A percentile compares a stretch with the other conserved stretches of the same genome.
These are phyloP conservation scores for Phenacoccus solenopsis DNA, from an alignment of 1,140 invertebrate species.

Conservation along the genomic window DNA sequence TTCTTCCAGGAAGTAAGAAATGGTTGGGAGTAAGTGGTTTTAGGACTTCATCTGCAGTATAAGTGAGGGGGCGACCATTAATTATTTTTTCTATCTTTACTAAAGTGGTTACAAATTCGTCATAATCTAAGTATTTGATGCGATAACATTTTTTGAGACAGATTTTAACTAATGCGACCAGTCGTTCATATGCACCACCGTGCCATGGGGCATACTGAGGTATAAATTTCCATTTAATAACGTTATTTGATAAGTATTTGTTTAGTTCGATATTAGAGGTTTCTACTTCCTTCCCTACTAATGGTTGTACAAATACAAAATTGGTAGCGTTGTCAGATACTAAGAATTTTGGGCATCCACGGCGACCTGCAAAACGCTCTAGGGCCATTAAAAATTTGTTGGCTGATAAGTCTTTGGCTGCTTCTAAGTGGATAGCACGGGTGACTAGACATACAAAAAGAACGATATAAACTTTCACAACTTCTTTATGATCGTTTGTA, in stretches of 20 bases:
- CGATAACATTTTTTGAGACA: neutral
- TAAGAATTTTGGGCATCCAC: neutral
- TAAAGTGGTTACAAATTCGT: neutral
- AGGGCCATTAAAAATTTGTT: neutral
- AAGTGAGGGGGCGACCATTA: neutral
- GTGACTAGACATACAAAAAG: slow-evolving; percentile 11
- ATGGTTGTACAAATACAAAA: neutral
- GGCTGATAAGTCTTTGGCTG: neutral
- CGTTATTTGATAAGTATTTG: neutral
- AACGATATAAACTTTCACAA: neutral
- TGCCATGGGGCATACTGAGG: slow-evolving; percentile 10
- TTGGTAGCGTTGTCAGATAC: neutral
- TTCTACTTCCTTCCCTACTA: neutral
- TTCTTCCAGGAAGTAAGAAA: too few relatives aligned
- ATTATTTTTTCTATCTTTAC: neutral
- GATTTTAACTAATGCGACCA: neutral
- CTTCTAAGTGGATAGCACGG: neutral
- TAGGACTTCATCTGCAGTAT: neutral
- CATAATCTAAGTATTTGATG: neutral
- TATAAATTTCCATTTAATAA: neutral
- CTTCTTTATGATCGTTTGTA: too few relatives aligned
- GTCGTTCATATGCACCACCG: neutral
- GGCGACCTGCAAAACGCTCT: neutral
- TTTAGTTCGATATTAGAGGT: neutral
- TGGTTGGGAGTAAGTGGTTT: neutral